A percentile compares a stretch with the other conserved stretches of the same genome.
Evolutionary conservation across 2,888 invertebrate species (phyloP).

Genomic region (Amaurobius ferox): DNA sequence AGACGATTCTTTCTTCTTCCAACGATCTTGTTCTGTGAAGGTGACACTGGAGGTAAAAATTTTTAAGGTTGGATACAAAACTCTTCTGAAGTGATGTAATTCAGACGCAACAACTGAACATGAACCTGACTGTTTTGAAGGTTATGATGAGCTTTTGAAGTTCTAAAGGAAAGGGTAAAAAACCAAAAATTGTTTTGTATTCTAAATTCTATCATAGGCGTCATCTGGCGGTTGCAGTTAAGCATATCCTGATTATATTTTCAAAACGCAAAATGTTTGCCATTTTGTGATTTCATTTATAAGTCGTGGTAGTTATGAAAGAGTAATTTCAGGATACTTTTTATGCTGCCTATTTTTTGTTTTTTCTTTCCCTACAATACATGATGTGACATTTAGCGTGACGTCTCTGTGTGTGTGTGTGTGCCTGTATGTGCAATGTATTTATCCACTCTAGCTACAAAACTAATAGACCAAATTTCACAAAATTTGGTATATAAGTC

Average conservation of each 20-base stretch:
- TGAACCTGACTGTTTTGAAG: not conserved
- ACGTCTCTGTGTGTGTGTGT: too few species aligned
- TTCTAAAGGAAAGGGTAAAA: not conserved
- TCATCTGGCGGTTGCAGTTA: conserved; percentile 1
- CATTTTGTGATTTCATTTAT: not conserved
- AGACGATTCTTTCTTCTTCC: conserved; percentile 22
- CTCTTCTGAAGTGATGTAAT: not conserved
- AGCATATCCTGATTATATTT: not conserved
- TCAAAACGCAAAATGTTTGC: not conserved
- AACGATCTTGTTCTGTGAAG: conserved; percentile 25
- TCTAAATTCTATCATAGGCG: conserved; percentile 7
- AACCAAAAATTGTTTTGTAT: not conserved
- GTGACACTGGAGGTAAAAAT: conserved; percentile 20
- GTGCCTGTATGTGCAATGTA: too few species aligned
- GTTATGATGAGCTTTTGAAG: not conserved
- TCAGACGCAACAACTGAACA: not conserved
- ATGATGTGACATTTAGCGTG: too few species aligned
- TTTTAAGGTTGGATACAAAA: not conserved
- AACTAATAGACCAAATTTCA: too few species aligned
- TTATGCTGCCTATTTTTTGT: too few species aligned
- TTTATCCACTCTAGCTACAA: too few species aligned
- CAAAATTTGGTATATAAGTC: too few species aligned
- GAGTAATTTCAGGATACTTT: too few species aligned
- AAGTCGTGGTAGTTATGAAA: not conserved
- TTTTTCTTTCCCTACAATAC: too few species aligned